Evolutionary conservation across 2,888 invertebrate genomes (phyloP), one percentile per base, ranked within the genome.

Genomic region (Nebria brevicollis): DNA sequence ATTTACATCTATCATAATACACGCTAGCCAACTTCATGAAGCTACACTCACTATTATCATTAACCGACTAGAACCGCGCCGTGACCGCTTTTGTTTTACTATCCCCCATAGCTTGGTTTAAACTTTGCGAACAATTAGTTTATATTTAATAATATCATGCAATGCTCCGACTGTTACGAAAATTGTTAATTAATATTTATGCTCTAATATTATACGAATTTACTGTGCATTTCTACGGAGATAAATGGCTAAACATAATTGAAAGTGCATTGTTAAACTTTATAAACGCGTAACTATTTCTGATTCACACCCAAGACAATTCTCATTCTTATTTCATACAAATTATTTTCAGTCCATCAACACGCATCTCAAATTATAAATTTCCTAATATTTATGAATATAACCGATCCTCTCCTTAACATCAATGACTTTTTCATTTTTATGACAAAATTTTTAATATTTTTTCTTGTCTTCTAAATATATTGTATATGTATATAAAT

Each of bases 1-100:
- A 54, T 54, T 54, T 54, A 54, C 54, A 54, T 54, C 54, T 54
- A 54, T 54, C 54, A 54, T 54, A 54, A 54, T 54, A 54, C 54
- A 54, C 11, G 54, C 54, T 54, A 54, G 54, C 54, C 54, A 54
- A 54, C 54, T 54, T 54, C 54, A 54, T 54, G 54, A 54, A 54
- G 54, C 54, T 54, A 54, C 54, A 54, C 54, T 54, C 54, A 54
- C 54, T 54, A 7, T 54, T 54, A 54, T 54, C 54, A 54, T 54
- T 54, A 54, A 54, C 54, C 54, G 54, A 8, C 54, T 54, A 54
- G 54, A 54, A 54, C 54, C 54, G 54, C 54, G 54, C 11, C 54
- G 54, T 54, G 54, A 54, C 54, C 54, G 54, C 54, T 54, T 54
- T 54, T 54, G 54, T 54, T 54, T 54, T 54, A 54, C 54, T 54